A percentile compares a stretch with the other conserved stretches of the same genome.
Conservation (phyloP, 2,113 vertebrate species). For the Nipponia nippon region DNA sequence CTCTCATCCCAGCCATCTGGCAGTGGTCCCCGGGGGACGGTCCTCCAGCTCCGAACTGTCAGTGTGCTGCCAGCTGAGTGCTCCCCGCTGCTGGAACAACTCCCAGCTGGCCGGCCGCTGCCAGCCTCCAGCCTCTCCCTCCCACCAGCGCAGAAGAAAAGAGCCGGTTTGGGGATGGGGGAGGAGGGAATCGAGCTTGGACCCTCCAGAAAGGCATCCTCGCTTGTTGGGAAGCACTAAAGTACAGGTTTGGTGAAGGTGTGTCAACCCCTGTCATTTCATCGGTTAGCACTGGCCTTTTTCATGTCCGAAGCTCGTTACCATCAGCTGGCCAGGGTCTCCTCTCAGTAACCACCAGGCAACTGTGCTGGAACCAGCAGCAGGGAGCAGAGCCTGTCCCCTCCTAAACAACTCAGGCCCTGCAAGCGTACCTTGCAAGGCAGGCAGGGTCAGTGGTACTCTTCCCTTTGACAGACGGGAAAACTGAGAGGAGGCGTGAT, state of each 20-base stretch:
- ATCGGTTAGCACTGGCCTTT: neutral
- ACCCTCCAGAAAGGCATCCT: neutral
- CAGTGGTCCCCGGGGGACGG: neutral
- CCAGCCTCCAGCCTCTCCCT: neutral
- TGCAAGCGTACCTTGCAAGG: neutral
- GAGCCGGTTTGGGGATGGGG: neutral
- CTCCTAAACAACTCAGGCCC: neutral
- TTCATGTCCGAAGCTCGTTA: neutral
- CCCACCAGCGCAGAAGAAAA: neutral
- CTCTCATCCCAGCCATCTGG: constrained; percentile 16
- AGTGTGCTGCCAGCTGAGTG: neutral
- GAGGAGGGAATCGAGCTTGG: neutral
- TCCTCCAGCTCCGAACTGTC: neutral
- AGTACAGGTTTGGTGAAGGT: neutral
- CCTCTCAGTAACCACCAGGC: neutral
- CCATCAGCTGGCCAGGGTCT: accelerated
- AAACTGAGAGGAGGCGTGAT: neutral
- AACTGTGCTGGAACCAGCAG: neutral
- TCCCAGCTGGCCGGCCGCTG: neutral
- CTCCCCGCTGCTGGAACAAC: neutral
- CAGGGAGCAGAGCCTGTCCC: neutral
- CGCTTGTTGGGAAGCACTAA: neutral
- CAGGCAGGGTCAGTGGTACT: neutral
- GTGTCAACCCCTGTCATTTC: neutral
- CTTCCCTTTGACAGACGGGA: neutral